Evolutionary conservation across 2,113 vertebrate genomes (phyloP).

Genomic region (Cairina moschata): DNA sequence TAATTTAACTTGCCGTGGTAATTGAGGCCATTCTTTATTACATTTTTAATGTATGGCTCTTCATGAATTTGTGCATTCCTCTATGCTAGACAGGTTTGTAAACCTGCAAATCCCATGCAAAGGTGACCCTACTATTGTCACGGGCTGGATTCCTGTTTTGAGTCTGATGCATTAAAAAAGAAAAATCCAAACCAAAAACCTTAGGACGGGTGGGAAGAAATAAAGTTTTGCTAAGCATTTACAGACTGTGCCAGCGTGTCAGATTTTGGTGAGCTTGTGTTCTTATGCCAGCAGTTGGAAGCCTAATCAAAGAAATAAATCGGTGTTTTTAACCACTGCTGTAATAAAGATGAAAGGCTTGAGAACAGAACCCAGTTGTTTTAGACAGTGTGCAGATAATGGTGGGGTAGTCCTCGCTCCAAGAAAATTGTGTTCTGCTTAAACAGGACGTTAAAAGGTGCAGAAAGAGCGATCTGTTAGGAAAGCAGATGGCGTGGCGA

Average conservation of each 20-base stretch:
- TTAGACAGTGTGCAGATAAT: background rate
- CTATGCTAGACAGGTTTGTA: background rate
- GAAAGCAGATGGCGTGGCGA: constrained; percentile 53
- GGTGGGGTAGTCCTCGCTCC: background rate
- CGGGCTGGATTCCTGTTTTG: background rate
- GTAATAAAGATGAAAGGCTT: constrained; percentile 18
- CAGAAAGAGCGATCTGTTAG: constrained; percentile 31
- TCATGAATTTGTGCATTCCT: background rate
- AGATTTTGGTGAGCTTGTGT: constrained; percentile 18
- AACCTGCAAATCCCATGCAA: background rate
- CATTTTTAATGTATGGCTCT: rapidly evolving
- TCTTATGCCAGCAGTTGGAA: constrained; percentile 35
- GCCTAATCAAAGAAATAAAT: constrained; percentile 40
- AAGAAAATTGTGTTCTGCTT: background rate
- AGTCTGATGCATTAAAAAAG: background rate
- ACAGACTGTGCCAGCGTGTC: constrained; percentile 6
- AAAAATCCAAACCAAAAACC: background rate
- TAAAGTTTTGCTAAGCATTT: background rate
- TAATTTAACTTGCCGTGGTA: background rate
- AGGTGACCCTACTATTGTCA: background rate
- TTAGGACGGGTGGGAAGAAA: background rate
- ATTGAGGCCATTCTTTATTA: background rate
- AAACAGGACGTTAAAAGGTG: background rate
- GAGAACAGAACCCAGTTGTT: constrained; percentile 38
- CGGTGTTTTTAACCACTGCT: constrained; percentile 26